Base-by-base conservation (phyloP, 2,888 invertebrate genomes). In the Podotricha telesiphe region DNA sequence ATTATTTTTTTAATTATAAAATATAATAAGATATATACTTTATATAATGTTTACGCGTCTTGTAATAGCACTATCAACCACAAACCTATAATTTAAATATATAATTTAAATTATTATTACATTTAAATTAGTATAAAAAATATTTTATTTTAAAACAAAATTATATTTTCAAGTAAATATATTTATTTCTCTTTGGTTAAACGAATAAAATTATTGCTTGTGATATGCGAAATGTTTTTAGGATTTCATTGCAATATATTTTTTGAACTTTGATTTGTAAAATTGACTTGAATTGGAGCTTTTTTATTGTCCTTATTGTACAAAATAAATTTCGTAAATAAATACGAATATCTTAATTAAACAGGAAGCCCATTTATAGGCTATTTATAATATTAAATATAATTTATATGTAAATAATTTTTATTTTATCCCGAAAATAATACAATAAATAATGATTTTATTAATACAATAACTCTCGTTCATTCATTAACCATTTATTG, bases 191-290 rank as follows among this genome's bases (percentile, higher is more conserved):
- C 42, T 58, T 56, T 45, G 37, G 42, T 64, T 42, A 34, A 51
- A 69, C 69, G 69, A 72, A 74, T 75, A 68, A 70, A 72, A 67
- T 71, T 74, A 73, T 71, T 74, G 73, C 72, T 66, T 68, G 45
- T 76, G 75, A 76, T 76, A 76, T 76, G 76, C 74, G 71, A 64
- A 59, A 51, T 53, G 17, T 37, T 53, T 47, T 55, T 48, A 6
- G 20, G 22, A 20, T 28, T 55, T 17, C 45, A 37, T 51, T 59
- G 20, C 50, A 50, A 28, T 62, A 59, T 6, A 17, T 34, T 51
- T 61, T 67, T 40, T 55, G 40, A 53, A 42, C 58, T 64, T 58
- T 62, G 40, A 55, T 69, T 51, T 69, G 62, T 72, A 55, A 68
- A 70, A 72, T 67, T 67, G 72, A 72, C 72, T 56, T 66, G 34